phyloP scores from a whole-genome alignment of 1,140 invertebrate genomes.

The Papilio aristodemus region DNA sequence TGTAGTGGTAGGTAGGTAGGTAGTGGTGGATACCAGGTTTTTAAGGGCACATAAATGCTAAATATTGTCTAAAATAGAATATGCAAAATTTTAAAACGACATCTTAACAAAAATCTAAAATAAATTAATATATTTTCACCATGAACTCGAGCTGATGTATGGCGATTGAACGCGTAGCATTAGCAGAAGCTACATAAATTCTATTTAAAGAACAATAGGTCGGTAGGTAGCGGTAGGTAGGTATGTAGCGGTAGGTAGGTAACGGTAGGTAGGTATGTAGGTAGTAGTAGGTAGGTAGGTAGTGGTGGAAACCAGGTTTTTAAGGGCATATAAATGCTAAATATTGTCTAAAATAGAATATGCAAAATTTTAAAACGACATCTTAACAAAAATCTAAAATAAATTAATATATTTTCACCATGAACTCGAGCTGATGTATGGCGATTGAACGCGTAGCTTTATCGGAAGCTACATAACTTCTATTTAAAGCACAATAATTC shows the following conservation, averaged over 20 bases:
- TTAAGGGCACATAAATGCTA: too few relatives aligned
- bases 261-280: too few relatives aligned
- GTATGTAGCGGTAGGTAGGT: too few relatives aligned
- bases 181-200: conserved; percentile 65
- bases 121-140: conserved; percentile 24
- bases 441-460: neutral
- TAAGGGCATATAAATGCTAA: too few relatives aligned
- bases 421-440: conserved; percentile 11
- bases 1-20: too few relatives aligned
- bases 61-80: neutral
- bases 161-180: neutral
- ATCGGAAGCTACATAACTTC: conserved; percentile 67
- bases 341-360: neutral
- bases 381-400: neutral
- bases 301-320: too few relatives aligned
- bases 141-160: conserved; percentile 17
- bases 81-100: neutral
- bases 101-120: neutral
- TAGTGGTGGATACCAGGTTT: too few relatives aligned
- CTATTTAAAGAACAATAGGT: conserved; percentile 77
- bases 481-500: conserved; percentile 77
- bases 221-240: too few relatives aligned
- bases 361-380: neutral
- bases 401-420: conserved; percentile 27
- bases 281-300: too few relatives aligned